Percentiles rank a stretch among this genome's conserved stretches.
These are phyloP conservation scores for Nomada fabriciana DNA, from an alignment of 2,888 invertebrate genomes.

Conservation along the genomic window DNA sequence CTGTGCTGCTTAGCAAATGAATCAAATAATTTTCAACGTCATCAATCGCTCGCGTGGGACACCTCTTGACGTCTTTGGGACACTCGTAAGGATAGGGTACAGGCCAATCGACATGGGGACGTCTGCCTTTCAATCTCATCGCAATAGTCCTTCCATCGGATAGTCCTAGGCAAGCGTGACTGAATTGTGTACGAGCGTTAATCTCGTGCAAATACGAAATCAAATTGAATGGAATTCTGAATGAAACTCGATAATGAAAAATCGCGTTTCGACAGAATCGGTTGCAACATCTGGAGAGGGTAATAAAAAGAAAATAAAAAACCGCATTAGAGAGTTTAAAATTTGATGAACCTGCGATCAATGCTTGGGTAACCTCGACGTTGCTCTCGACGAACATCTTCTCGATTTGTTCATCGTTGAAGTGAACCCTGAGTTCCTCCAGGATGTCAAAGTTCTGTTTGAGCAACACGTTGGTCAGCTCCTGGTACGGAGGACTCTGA, in stretches of 20 bases:
- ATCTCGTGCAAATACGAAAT: too few relatives aligned
- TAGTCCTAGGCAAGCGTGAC: constrained; percentile 66
- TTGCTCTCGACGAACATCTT: constrained; percentile 75
- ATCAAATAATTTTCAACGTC: constrained; percentile 78
- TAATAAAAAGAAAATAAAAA: not conserved
- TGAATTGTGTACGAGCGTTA: too few relatives aligned
- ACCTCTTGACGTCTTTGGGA: constrained; percentile 57
- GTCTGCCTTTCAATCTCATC: constrained; percentile 74
- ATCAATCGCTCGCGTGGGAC: constrained; percentile 74
- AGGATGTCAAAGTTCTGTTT: constrained; percentile 76
- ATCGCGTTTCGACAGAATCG: too few relatives aligned
- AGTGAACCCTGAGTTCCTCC: constrained; percentile 72
- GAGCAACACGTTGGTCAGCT: constrained; percentile 74
- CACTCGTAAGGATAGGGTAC: constrained; percentile 73
- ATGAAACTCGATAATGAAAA: too few relatives aligned
- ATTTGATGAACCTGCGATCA: constrained; percentile 66
- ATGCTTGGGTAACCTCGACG: constrained; percentile 74
- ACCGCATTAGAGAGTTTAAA: too few relatives aligned
- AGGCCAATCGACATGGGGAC: constrained; percentile 77
- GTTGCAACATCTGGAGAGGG: too few relatives aligned
- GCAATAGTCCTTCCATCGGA: constrained; percentile 72
- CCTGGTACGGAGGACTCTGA: constrained; percentile 74
- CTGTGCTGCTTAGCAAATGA: constrained; percentile 50
- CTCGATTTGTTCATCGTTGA: constrained; percentile 71
- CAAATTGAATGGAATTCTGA: too few relatives aligned